A percentile compares a stretch with the other conserved stretches of the same genome.
These are phyloP conservation scores for Apodemia duryi DNA, from an alignment of 2,888 invertebrate species.

Conservation along the genomic window DNA sequence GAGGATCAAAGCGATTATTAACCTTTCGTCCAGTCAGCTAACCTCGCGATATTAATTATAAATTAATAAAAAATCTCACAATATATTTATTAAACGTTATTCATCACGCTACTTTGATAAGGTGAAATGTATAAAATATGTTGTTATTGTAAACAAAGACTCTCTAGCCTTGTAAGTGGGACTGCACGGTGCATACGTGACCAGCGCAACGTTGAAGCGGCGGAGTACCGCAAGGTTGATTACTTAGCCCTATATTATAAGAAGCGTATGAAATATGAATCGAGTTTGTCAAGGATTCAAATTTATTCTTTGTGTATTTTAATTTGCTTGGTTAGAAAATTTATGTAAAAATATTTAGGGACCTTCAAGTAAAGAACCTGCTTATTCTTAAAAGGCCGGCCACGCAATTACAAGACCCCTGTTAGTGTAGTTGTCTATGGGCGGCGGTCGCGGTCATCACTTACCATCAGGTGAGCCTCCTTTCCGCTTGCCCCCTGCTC, in stretches of 20 bases:
- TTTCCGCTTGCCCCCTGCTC: too few species aligned
- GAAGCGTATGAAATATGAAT: background rate
- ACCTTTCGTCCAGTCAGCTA: background rate
- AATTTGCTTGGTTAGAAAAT: background rate
- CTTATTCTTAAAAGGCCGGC: too few species aligned
- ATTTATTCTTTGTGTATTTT: background rate
- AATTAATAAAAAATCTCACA: background rate
- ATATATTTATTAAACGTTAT: background rate
- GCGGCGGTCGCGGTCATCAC: too few species aligned
- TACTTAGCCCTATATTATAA: conserved; percentile 23
- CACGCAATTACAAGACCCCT: too few species aligned
- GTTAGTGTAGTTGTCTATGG: too few species aligned
- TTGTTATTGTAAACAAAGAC: conserved; percentile 5
- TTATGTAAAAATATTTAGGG: background rate
- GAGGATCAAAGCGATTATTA: too few species aligned
- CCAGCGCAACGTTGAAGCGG: conserved; percentile 32
- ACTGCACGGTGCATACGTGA: conserved; percentile 35
- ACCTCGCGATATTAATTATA: background rate
- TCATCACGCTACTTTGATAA: background rate
- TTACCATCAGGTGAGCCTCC: too few species aligned
- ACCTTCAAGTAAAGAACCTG: too few species aligned
- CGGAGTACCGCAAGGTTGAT: conserved; percentile 29
- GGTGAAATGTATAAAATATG: conserved; percentile 3
- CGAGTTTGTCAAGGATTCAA: background rate
- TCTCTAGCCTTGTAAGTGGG: conserved; percentile 23